Evolutionary conservation across 92 coral and sea anemone species (phyloP), one percentile per base, ranked within the genome.

Genomic region (Hydrozoanthus gracilis): DNA sequence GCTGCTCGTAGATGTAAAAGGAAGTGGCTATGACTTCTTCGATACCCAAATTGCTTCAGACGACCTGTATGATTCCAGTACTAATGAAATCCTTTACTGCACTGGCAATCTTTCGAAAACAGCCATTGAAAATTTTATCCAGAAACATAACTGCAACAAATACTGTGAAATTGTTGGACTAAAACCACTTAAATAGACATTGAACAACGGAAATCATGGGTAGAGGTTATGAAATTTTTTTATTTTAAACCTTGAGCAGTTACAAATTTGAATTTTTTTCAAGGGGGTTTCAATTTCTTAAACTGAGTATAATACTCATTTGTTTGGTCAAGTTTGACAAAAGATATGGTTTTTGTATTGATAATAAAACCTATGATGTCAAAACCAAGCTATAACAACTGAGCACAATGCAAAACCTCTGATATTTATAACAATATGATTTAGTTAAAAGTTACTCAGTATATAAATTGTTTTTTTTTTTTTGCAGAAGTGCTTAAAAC

Each of bases 1-100:
- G n/a, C n/a, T 87, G 58, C 71, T 87, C 13, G 71, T 88, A 11
- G 90, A 88, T 48, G 51, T 80, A 4, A 82, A 88, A 49, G 90
- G 87, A 2, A 50, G 87, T 12, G 76, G 60, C 39, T 55, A 71
- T 39, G 73, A 71, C 49, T 46, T 87, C 44, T 87, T 52, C 11
- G 90, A 88, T 55, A 87, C 87, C 4, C 87, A 87, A 87, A 87
- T 79, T 61, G 86, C 90, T 60, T 87, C 87, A n/a, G 82, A 16
- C 52, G 85, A 87, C 50, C 86, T 79, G 64, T 87, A 27, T 51
- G 75, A 64, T 80, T 65, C 68, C 78, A 62, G 27, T 12, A 74
- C 78, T 48, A 74, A 74, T 49, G 78, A 74, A 83, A 55, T 87
- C 0, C 79, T 87, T 15, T 87, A 66, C 70, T 78, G 86, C 62